Evolutionary conservation across 2,888 invertebrate species (phyloP), one percentile per base, ranked within the genome.

Genomic region (Belgica antarctica): DNA sequence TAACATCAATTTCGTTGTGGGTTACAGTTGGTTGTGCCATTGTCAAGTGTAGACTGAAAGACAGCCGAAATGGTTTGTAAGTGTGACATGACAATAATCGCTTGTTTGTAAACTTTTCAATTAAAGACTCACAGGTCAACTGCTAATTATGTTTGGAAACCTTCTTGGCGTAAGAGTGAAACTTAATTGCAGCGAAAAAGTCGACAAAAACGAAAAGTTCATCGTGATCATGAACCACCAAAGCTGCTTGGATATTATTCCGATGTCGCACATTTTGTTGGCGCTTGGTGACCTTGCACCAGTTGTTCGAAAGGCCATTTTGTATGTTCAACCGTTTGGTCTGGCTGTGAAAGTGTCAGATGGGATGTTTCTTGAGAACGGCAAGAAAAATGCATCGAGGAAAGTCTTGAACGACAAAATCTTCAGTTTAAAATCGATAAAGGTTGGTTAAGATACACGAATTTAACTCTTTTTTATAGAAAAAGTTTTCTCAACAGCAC

Each of bases 61-160:
- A 52, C 12, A 22, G 52, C 22, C 17, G 52, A 52, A 52, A 52
- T 52, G 22, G 19, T 52, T 52, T 52, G 52, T 52, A 52, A 52
- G 52, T 12, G 4, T 41, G 3, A 41, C 15, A n/a, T 15, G 15
- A n/a, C 4, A 41, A 12, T n/a, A 41, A 31, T 10, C 31, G 31
- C 10, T 31, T 31, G 10, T 7, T 31, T 31, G n/a, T n/a, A 41
- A n/a, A 41, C n/a, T 46, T 46, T 46, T 7, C 15, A 17, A 22
- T 52, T 52, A n/a, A 3, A 52, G 17, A 22, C 8, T 52, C 7
- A 17, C 17, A 52, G 22, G 4, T 22, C 7, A 4, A 15, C 8
- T 46, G 46, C 8, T 7, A 4, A 5, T 10, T 5, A n/a, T 10
- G 15, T 5, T 46, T 15, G 8, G 12, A n/a, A 15, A n/a, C 19